Evolutionary conservation across 2,113 vertebrate genomes (phyloP), one percentile per base, ranked within the genome.

Genomic region (Alethe castanea): DNA sequence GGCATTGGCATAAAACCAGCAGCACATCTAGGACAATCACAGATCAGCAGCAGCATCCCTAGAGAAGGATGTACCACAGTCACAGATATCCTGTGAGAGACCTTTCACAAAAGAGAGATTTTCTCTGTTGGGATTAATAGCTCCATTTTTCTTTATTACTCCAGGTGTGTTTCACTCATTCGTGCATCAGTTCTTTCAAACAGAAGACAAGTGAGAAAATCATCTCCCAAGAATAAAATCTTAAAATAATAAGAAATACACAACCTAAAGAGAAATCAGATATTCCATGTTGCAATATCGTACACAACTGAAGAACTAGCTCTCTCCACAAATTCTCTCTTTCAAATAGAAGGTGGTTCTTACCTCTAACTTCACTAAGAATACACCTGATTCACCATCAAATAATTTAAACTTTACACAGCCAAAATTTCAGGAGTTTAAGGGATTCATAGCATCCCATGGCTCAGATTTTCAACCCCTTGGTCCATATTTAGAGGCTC

Each of bases 141-240:
- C 28, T 84, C 66, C 18, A 77, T 97, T 90, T 95, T 91, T 88
- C 91, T 96, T 91, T 95, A 95, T 96, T 94, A 83, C 67, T 93
- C 60, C 59, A 56, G 1, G 38, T 82, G 54, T 77, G 47, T 95
- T 95, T 94, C 90, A 93, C 57, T 86, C 72, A 94, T 91, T 95
- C 26, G 40, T 61, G 82, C 50, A 90, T 86, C 84, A 88, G n/a
- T 86, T 95, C 88, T 94, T 94, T 81, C 76, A 88, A 86, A 93
- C 48, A 86, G 72, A 86, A 92, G 90, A 90, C 65, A 94, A 89
- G 12, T 65, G 59, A 94, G 66, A 90, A 85, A 92, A 87, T 31
- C 71, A 86, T 72, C 19, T 28, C 53, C 17, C 48, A 79, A 69
- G 56, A 93, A 95, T 65, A 88, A 94, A 88, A 81, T 60, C 45